Evolutionary conservation across 2,888 invertebrate species (phyloP), one percentile per base, ranked within the genome.

Genomic region (Cactoblastis cactorum): DNA sequence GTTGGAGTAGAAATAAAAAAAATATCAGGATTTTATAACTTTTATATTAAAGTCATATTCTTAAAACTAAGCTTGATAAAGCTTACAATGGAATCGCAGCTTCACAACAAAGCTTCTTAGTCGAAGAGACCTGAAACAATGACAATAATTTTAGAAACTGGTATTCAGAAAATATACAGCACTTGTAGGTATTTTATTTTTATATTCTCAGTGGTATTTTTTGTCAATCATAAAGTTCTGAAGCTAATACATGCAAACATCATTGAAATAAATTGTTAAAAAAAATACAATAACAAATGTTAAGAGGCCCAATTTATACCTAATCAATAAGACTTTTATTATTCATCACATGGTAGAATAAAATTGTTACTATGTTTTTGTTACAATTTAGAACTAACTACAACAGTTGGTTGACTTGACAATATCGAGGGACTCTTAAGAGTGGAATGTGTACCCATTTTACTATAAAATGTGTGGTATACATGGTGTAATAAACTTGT

Each of bases 51-150:
- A 82, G 77, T 77, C 65, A 72, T 77, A 75, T 76, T 55, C 88
- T 88, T 88, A 88, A 39, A 80, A 73, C 71, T 87, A 85, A 82
- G 84, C 82, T 86, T 83, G 67, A 77, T 74, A 79, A 80, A 86
- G 81, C 83, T 78, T 72, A 74, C 64, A 73, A 67, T 84, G 87
- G 85, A 87, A 88, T 83, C 67, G 71, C 69, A 76, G 80, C 83
- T 80, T 80, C 74, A 66, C 67, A 65, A 70, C 74, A 81, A 80
- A 85, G 83, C 84, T 78, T 81, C 78, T 92, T 93, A 94, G 84
- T 95, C 95, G 73, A 95, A 95, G 71, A 95, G 93, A 91, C 95
- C 93, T 93, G 92, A 74, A 92, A 91, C 83, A 91, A 83, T n/a
- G 78, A 61, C 66, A 71, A 81, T 68, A 62, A 32, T n/a, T 51